These are phyloP conservation scores for Drosophila cracens DNA, from an alignment of 2,888 invertebrate genomes.

Conservation along the genomic window DNA sequence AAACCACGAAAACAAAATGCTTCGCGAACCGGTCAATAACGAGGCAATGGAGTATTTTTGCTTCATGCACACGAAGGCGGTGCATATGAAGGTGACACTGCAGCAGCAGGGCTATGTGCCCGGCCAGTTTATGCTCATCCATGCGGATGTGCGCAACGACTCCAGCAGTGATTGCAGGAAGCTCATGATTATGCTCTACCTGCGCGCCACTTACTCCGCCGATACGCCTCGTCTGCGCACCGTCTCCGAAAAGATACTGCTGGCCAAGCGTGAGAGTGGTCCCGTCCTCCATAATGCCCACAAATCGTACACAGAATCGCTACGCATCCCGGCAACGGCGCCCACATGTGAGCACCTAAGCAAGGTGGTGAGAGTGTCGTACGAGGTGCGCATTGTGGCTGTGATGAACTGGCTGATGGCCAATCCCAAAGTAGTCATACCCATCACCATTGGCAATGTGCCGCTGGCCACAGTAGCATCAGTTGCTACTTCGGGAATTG, in stretches of 20 bases:
- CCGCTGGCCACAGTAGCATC: conserved; percentile 69
- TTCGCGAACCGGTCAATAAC: conserved; percentile 80
- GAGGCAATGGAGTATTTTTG: conserved; percentile 81
- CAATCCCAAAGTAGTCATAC: conserved; percentile 79
- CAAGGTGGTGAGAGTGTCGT: conserved; percentile 82
- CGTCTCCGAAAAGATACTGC: conserved; percentile 77
- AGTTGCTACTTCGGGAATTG: conserved; percentile 18
- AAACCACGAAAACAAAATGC: conserved; percentile 88
- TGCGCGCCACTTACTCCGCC: conserved; percentile 84
- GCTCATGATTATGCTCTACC: conserved; percentile 84
- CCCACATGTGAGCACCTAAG: conserved; percentile 83
- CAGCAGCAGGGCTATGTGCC: conserved; percentile 84
- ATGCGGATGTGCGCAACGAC: conserved; percentile 87
- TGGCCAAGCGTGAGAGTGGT: conserved; percentile 77
- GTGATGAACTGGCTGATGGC: conserved; percentile 78
- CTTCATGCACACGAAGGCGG: conserved; percentile 71
- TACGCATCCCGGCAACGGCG: conserved; percentile 83
- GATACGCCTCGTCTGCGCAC: conserved; percentile 75
- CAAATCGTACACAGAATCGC: conserved; percentile 72
- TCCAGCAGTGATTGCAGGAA: conserved; percentile 86
- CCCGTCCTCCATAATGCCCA: conserved; percentile 62
- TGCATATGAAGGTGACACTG: conserved; percentile 74
- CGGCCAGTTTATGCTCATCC: conserved; percentile 82
- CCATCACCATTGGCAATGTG: conserved; percentile 84
- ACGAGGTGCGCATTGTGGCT: conserved; percentile 82